Conservation (phyloP, 2,888 invertebrate genomes). For the Trissolcus brochymenae region DNA sequence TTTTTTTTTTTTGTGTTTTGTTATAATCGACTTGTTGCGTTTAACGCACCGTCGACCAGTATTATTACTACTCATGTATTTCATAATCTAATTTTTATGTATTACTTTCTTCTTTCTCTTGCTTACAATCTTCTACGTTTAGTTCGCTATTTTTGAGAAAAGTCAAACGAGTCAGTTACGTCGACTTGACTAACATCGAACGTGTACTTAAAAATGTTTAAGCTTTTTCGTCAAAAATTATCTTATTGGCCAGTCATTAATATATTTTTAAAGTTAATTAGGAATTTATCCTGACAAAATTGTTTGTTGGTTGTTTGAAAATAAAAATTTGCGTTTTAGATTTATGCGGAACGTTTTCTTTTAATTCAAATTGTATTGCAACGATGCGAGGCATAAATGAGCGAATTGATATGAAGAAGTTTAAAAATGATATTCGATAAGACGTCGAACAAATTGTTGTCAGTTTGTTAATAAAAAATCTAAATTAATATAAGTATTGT, state of each 20-base stretch:
- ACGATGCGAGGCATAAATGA: background rate
- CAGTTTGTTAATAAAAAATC: background rate
- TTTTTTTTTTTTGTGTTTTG: constrained; percentile 53
- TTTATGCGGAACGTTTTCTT: no score
- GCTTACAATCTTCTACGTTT: constrained; percentile 22
- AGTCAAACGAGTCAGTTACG: constrained; percentile 7
- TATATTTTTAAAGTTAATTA: background rate
- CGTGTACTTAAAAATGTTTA: constrained; percentile 30
- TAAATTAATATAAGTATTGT: constrained; percentile 17
- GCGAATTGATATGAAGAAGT: background rate
- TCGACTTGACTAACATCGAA: constrained; percentile 18
- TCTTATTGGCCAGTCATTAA: constrained; percentile 15
- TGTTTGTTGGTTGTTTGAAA: background rate
- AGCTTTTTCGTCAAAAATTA: background rate
- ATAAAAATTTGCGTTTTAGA: background rate
- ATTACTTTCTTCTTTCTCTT: constrained; percentile 26
- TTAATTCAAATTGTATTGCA: background rate
- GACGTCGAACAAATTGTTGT: background rate
- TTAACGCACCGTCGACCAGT: constrained; percentile 66
- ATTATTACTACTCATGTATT: constrained; percentile 65
- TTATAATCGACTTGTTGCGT: constrained; percentile 47
- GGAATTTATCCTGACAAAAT: background rate
- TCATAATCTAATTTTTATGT: constrained; percentile 48
- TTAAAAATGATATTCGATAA: background rate
- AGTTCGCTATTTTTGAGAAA: background rate